phyloP scores from a whole-genome alignment of 1,140 invertebrate genomes.

The Drosophila leontia region DNA sequence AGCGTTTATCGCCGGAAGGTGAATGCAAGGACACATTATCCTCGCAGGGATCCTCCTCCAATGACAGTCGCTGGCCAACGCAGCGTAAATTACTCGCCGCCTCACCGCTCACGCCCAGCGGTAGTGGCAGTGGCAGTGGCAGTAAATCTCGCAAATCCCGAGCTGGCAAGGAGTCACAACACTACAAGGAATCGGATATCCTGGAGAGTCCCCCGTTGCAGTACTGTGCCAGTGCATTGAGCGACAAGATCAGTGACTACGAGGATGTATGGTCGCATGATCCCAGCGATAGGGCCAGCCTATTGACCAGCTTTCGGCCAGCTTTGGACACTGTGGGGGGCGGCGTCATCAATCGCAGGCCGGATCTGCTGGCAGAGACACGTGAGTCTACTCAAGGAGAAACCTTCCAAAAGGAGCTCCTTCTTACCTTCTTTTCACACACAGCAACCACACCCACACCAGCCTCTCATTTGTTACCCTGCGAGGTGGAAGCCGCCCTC shows the following conservation, averaged over 20 bases:
- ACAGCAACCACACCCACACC: conserved; percentile 84
- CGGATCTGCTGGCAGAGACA: conserved; percentile 89
- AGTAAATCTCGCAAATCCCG: conserved; percentile 70
- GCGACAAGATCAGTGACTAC: conserved; percentile 97
- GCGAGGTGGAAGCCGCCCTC: conserved; percentile 37
- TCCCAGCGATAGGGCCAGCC: conserved; percentile 85
- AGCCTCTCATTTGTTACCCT: conserved; percentile 86
- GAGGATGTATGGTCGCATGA: conserved; percentile 96
- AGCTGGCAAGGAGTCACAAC: conserved; percentile 87
- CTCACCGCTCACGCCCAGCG: conserved; percentile 54
- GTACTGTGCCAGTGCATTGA: conserved; percentile 94
- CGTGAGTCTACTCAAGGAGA: conserved; percentile 85
- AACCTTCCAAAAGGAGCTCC: neutral
- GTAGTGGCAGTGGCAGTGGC: conserved; percentile 17
- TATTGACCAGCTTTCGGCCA: conserved; percentile 85
- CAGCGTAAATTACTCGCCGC: conserved; percentile 66
- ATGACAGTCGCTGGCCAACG: conserved; percentile 80
- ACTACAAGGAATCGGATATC: conserved; percentile 93
- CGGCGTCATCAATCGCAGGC: conserved; percentile 86
- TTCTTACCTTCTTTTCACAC: neutral
- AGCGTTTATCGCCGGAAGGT: conserved; percentile 86
- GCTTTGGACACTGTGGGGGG: conserved; percentile 84
- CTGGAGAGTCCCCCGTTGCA: conserved; percentile 90
- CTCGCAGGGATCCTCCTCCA: conserved; percentile 85
- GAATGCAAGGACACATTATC: conserved; percentile 85